phyloP scores from a whole-genome alignment of 2,113 vertebrate genomes.

The Phyllopteryx taeniolatus region DNA sequence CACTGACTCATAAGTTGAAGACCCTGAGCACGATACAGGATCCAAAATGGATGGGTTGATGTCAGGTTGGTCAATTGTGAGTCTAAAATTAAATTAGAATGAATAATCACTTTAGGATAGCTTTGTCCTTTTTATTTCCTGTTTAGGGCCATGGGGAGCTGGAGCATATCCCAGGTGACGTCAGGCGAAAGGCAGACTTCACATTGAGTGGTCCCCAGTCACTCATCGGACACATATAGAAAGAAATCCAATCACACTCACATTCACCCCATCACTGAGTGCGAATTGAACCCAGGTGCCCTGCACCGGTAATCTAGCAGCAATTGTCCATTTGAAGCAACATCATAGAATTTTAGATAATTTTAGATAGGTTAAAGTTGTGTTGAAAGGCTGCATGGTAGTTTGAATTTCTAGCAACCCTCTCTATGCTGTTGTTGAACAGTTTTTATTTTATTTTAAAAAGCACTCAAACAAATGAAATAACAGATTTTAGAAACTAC shows the following conservation, averaged over 20 bases:
- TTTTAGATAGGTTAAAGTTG: too few species aligned
- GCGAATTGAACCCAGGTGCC: neutral
- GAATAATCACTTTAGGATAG: neutral
- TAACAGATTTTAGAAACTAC: too few species aligned
- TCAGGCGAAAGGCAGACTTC: neutral
- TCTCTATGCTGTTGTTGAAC: too few species aligned
- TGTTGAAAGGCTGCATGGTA: too few species aligned
- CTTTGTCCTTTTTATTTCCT: neutral
- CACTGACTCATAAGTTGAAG: slow-evolving; percentile 1
- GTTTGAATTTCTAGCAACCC: too few species aligned
- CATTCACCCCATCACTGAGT: neutral
- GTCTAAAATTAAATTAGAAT: neutral
- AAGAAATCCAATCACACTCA: neutral
- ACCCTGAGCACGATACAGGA: neutral
- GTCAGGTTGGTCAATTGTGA: neutral
- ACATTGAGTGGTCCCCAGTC: neutral
- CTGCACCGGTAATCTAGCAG: too few species aligned
- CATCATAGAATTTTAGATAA: too few species aligned
- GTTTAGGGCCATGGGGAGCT: neutral
- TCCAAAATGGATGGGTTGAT: neutral
- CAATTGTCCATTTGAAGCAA: too few species aligned
- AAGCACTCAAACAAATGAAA: too few species aligned
- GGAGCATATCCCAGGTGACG: neutral
- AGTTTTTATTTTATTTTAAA: too few species aligned
- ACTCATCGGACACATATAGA: neutral